Base-by-base conservation (phyloP, 2,113 vertebrate genomes). In the Menura novaehollandiae region DNA sequence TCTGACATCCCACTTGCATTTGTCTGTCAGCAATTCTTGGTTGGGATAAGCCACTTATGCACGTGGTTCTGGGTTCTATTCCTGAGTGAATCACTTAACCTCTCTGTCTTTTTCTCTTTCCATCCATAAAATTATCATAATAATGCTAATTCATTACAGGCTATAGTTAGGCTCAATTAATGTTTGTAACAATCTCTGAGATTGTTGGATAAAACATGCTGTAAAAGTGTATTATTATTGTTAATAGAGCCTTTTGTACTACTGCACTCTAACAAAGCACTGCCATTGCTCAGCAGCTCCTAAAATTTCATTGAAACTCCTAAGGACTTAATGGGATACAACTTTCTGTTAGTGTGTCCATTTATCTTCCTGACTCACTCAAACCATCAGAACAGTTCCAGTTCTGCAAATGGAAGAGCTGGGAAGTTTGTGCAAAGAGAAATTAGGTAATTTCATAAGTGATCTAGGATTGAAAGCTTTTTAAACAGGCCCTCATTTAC, bases 151-250 rank as follows among this genome's bases (percentile, higher is more conserved):
- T 91, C 88, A 93, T 95, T 52, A 85, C 60, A 93, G 82, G 59
- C 87, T 93, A 37, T 86, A 77, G 75, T 93, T 87, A 93, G 75
- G 55, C 72, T 91, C 89, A 91, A 87, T 95, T 96, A 96, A 89
- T 91, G 85, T 94, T 93, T 96, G 64, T 88, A 85, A 91, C 80
- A 74, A 83, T 89, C 85, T 95, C 78, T 85, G 59, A 91, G 91
- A 67, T 4, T 91, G 67, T 85, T 95, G 82, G 88, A 90, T 94
- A 93, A 95, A 96, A 83, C 85, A 89, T 63, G 63, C 71, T 91
- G 55, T 93, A 90, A 87, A 95, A 91, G 37, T 89, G 67, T 95
- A 71, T 87, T 91, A 92, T 93, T 96, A 92, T 80, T 95, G 82
- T 74, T 92, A 93, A 84, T 83, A 82, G 55, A 94, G 74, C 51